Evolutionary conservation across 1,140 invertebrate species (phyloP), one percentile per base, ranked within the genome.

Genomic region (Meloidogyne chitwoodi): DNA sequence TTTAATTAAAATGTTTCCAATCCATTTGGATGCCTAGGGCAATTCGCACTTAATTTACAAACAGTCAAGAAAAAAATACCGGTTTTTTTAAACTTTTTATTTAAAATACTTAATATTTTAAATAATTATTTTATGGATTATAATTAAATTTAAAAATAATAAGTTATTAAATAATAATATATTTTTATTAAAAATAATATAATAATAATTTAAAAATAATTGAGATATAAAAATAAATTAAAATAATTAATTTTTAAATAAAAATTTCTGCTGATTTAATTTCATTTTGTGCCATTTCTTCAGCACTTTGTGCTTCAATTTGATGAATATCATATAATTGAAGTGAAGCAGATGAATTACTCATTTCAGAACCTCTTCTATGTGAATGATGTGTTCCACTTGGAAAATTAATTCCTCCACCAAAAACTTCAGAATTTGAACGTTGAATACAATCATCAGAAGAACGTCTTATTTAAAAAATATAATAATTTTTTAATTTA

Each of bases 281-380:
- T 64, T 73, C 71, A 48, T 31, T 62, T 44, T 73, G 27, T 61
- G 71, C 71, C 48, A 73, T 73, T 76, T 80, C 67, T 73, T 76
- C 69, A 34, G 70, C 48, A 44, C 68, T 79, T 63, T 77, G 69
- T 44, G 38, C 70, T 2, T 81, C 76, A 31, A 85, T 79, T 68
- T 84, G 79, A 56, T 85, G 83, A 61, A 84, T 81, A 48, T 86
- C 85, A 67, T 86, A 83, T 29, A 86, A 76, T 68, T 86, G 84
- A 19, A 86, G 84, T 41, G 84, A 86, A 16, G 85, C 85, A 16
- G 84, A 86, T 41, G 73, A 77, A 71, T 87, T 86, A 29, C 83
- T 85, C 85, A 86, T 86, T 2, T 68, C 80, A 26, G 84, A 86
- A 11, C 84, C 84, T 68, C 85, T 74, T 27, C 85, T 71, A 24